Base-by-base conservation (phyloP, 2,888 invertebrate genomes). In the Platynereis dumerilii region DNA sequence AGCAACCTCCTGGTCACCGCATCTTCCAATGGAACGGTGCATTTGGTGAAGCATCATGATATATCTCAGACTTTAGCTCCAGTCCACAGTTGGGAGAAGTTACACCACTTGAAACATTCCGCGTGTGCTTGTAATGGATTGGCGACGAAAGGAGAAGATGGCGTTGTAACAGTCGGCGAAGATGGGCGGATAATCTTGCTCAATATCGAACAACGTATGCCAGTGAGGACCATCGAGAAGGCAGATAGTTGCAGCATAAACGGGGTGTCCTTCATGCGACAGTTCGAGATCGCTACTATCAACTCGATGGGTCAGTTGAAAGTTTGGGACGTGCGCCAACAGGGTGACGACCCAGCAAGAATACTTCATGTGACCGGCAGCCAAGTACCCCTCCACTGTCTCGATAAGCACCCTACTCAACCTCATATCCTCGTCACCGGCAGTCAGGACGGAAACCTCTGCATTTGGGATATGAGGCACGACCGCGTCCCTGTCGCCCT, bases 221-320 rank as follows among this genome's bases (percentile, higher is more conserved):
- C 88, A 58, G 80, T 87, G 5, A 83, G 87, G 74, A 81, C 78
- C 59, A 87, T 89, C 73, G 89, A 89, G 52, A 88, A 89, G 68
- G 91, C 92, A 0, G 94, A 94, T 79, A 93, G 92, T 80, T 92
- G 92, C 78, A 90, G 92, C 0, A 82, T 94, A 56, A 89, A 91
- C 76, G 90, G 91, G 63, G 88, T 92, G 0, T 88, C 89, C 72
- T 94, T 91, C 82, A 86, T 93, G 24, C 91, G 90, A 71, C 89
- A 89, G 76, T 87, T 87, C 74, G 89, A 93, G 87, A 87, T 93
- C 27, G 87, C 94, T 54, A 92, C 92, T 0, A 92, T 93, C 22
- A 95, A 94, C 83, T 86, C 91, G n/a, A 86, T 92, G 79, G 95
- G 95, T 0, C 91, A 93, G 76, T 90, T 96, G 87, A 94, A 94